phyloP scores from a whole-genome alignment of 2,888 invertebrate species.

The Lasioglossum lativentre region DNA sequence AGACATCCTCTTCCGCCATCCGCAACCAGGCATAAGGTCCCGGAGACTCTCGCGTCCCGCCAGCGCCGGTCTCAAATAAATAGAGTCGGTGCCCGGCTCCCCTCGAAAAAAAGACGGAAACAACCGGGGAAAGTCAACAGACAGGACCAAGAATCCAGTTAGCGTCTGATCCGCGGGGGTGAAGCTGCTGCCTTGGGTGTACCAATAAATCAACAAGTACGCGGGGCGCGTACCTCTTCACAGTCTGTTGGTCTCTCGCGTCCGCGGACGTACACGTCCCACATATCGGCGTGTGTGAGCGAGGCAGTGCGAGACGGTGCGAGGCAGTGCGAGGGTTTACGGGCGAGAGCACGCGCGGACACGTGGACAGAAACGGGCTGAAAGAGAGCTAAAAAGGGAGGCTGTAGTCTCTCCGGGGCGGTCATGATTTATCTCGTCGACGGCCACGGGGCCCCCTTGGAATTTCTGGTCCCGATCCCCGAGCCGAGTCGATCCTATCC shows the following conservation, averaged over 20 bases:
- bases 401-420: constrained; percentile 20
- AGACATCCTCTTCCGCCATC: constrained; percentile 7
- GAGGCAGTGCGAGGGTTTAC: background rate
- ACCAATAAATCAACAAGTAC: constrained; percentile 76
- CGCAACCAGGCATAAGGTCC: background rate
- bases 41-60: background rate
- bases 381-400: constrained; percentile 56
- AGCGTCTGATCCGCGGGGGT: constrained; percentile 58
- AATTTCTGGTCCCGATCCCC: constrained; percentile 42
- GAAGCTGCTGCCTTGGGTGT: constrained; percentile 44
- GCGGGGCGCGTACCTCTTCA: constrained; percentile 47
- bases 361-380: constrained; percentile 60
- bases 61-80: background rate
- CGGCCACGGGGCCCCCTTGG: constrained; percentile 45
- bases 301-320: background rate
- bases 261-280: constrained; percentile 15
- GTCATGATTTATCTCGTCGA: constrained; percentile 66
- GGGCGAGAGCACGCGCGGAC: constrained; percentile 49
- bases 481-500: constrained; percentile 8
- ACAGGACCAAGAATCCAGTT: constrained; percentile 27
- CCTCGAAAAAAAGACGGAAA: background rate
- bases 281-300: constrained; percentile 14
- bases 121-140: background rate
- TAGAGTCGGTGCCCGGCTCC: background rate
- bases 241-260: constrained; percentile 62